Base-by-base conservation (phyloP, 1,140 invertebrate species). In the Melipona quadrifasciata region DNA sequence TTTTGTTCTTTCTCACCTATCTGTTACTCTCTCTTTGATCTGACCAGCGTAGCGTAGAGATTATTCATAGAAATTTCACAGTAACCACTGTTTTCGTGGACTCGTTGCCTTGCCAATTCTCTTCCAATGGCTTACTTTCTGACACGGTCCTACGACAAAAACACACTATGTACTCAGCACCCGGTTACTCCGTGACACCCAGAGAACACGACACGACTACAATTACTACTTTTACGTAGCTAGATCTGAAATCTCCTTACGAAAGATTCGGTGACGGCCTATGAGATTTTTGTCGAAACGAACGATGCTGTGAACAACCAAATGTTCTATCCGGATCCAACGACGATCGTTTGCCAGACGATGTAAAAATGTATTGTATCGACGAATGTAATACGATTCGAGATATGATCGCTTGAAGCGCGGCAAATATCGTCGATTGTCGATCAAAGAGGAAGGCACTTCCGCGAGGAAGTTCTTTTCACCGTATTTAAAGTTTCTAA, bases 261-360 rank as follows among this genome's bases (percentile, higher is more conserved):
- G 16, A n/a, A 72, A 64, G 10, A 61, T 64, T 73, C 82, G 70
- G 34, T 17, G 31, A 84, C 57, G 34, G 21, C 8, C 31, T 65
- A 8, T 65, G 27, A 19, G 51, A 31, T 53, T 61, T 55, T n/a
- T 71, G 19, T n/a, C 19, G 31, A 53, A 67, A 65, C 34, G 19
- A 85, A 83, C 68, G 39, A 84, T 83, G 85, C 85, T 68, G 80
- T 86, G 85, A 86, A 86, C 85, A 78, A 83, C 81, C 74, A 55
- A 86, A 83, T 75, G 79, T 80, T 85, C 68, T 19, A 14, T 27
- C 14, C 2, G 57, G 55, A 58, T 8, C 14, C 51, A 21, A 72
- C 21, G 24, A 64, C 24, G 31, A 73, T 34, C 34, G 11, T 53
- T 81, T 14, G 83, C n/a, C 12, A 34, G 8, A 24, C 68, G 47